Evolutionary conservation across 2,113 vertebrate species (phyloP), one percentile per base, ranked within the genome.

Genomic region (Calyptomena viridis): DNA sequence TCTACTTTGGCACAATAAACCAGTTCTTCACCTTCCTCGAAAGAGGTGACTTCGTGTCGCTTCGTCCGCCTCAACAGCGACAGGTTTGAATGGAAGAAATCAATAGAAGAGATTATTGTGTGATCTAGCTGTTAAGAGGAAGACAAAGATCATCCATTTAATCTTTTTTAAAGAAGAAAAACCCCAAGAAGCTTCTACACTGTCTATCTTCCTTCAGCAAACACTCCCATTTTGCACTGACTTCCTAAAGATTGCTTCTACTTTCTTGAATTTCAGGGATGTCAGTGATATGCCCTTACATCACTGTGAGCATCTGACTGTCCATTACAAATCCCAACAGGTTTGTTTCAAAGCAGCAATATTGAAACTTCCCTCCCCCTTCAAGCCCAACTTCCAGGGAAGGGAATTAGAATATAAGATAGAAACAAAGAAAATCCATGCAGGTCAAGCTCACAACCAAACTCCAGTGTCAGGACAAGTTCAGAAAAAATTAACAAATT

Each of bases 81-180:
- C n/a, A n/a, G n/a, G n/a, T n/a, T 96, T 93, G 47, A 39, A 64
- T 10, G 23, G 72, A 83, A 87, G 80, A 97, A 90, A 94, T 82
- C 83, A 73, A 50, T 69, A 69, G 27, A 67, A 72, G 33, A 75
- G 46, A 93, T 89, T 74, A 64, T 63, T 52, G 73, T 94, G 40
- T 68, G 88, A 96, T 82, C n/a, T 64, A 78, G 79, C 56, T 44
- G 30, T 59, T 50, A 87, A 75, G 56, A 94, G 37, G 25, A 87
- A 89, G 86, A 92, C 49, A 96, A 90, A 71, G 33, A 92, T 82
- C 44, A 78, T 31, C 27, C 20, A 60, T 69, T 91, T 90, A 87
- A 94, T 79, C 55, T 87, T 88, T 90, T 75, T 55, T 44, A 56
- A 84, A 89, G 39, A 67, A 88, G 12, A 83, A 84, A 88, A 77